A percentile compares a stretch with the other conserved stretches of the same genome.
Conservation (phyloP, 1,140 invertebrate genomes). For the Neodiprion lecontei region DNA sequence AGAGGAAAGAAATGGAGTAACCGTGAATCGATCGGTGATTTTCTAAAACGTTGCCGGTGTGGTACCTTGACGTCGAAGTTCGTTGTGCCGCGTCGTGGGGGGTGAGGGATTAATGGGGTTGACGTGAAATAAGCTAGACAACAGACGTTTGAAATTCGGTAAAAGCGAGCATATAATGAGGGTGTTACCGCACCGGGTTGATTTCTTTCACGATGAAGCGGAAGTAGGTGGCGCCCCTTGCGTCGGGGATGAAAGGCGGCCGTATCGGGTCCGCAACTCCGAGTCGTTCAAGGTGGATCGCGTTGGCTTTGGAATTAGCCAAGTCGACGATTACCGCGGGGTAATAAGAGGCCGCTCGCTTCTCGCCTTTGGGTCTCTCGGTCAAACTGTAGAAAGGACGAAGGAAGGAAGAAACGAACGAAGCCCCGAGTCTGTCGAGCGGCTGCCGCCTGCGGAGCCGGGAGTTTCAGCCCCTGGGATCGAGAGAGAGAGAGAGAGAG, state of each 20-base stretch:
- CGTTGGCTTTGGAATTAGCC: conserved; percentile 25
- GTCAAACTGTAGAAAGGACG: conserved; percentile 10
- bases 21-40: background rate
- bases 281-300: conserved; percentile 28
- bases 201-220: conserved; percentile 30
- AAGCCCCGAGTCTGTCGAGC: background rate
- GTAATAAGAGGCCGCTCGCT: conserved; percentile 33
- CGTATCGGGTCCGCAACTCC: background rate
- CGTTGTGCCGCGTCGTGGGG: background rate
- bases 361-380: conserved; percentile 7
- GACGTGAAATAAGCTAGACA: background rate
- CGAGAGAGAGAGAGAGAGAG: background rate
- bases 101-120: background rate
- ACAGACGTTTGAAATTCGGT: background rate
- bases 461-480: background rate
- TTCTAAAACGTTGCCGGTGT: background rate
- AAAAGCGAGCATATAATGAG: conserved; percentile 4
- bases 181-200: conserved; percentile 20
- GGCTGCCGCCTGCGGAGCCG: background rate
- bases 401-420: background rate
- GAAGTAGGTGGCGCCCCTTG: conserved; percentile 39
- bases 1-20: background rate
- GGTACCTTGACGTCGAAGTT: background rate
- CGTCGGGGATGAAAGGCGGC: conserved; percentile 27
- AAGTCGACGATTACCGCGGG: conserved; percentile 8